Percentiles rank a stretch among this genome's conserved stretches.
These are phyloP conservation scores for Prietella phreatophila DNA, from an alignment of 2,113 vertebrate genomes.

Conservation along the genomic window DNA sequence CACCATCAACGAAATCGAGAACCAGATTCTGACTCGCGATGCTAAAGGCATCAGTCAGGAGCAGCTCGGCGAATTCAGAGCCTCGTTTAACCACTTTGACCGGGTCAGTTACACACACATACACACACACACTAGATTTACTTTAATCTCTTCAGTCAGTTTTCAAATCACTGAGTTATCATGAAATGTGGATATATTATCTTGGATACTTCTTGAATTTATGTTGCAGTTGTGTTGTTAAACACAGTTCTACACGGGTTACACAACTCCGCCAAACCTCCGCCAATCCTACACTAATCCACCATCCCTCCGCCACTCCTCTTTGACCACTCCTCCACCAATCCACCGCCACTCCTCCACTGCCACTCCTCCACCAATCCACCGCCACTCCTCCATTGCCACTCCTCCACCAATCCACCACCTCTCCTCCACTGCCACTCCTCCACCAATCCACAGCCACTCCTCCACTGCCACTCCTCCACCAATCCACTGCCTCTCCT, in stretches of 20 bases:
- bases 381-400: too few relatives aligned
- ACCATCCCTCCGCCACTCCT: too few relatives aligned
- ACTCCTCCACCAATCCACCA: too few relatives aligned
- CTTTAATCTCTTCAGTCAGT: not conserved
- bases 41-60: conserved; percentile 99
- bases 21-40: conserved; percentile 97
- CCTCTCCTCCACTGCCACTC: too few relatives aligned
- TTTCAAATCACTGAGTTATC: not conserved
- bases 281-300: too few relatives aligned
- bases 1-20: conserved; percentile 98
- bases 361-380: too few relatives aligned
- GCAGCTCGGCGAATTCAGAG: conserved; percentile 97
- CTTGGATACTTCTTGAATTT: not conserved
- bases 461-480: too few relatives aligned
- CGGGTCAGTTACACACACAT: conserved; percentile 78
- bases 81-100: conserved; percentile 99
- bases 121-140: not conserved
- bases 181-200: not conserved
- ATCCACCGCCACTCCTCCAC: too few relatives aligned
- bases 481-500: too few relatives aligned
- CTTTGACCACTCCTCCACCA: too few relatives aligned
- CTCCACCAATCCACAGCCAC: too few relatives aligned
- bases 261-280: not conserved
- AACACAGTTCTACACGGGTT: not conserved
- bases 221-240: not conserved